Evolutionary conservation across 2,113 vertebrate genomes (phyloP).

Genomic region (Brevimyrus niger): DNA sequence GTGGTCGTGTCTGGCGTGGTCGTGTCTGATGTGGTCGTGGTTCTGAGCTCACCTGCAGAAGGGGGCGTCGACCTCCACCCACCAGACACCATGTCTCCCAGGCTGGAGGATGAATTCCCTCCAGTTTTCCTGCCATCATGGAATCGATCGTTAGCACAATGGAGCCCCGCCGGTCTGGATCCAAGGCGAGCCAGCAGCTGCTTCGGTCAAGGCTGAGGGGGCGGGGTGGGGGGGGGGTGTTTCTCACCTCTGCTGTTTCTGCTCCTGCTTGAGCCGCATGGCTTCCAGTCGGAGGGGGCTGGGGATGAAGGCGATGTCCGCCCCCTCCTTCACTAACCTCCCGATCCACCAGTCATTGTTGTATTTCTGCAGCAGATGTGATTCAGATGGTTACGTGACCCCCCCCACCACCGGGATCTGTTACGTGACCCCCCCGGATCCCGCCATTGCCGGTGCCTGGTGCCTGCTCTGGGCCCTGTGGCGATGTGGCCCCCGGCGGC

Average conservation of each 20-base stretch:
- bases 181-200: background rate
- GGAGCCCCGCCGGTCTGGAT: too few relatives aligned
- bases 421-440: background rate
- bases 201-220: background rate
- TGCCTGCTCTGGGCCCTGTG: too few relatives aligned
- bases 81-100: slow-evolving; percentile 80
- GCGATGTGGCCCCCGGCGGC: too few relatives aligned
- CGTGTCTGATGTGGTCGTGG: background rate
- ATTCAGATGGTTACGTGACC: background rate
- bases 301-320: slow-evolving; percentile 90
- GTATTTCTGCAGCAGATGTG: slow-evolving; percentile 67
- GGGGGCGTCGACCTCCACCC: slow-evolving; percentile 86
- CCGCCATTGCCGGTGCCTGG: too few relatives aligned
- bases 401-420: too few relatives aligned
- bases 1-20: background rate
- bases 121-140: slow-evolving; percentile 69
- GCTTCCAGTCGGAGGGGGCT: slow-evolving; percentile 89
- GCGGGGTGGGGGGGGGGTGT: background rate
- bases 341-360: slow-evolving; percentile 98
- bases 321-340: slow-evolving; percentile 87
- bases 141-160: background rate
- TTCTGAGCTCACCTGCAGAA: slow-evolving; percentile 71
- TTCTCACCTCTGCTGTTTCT: slow-evolving; percentile 80
- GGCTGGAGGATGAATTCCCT: slow-evolving; percentile 73
- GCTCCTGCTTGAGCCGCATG: slow-evolving; percentile 89